Evolutionary conservation across 2,888 invertebrate genomes (phyloP), one percentile per base, ranked within the genome.

Genomic region (Agriopis marginaria): DNA sequence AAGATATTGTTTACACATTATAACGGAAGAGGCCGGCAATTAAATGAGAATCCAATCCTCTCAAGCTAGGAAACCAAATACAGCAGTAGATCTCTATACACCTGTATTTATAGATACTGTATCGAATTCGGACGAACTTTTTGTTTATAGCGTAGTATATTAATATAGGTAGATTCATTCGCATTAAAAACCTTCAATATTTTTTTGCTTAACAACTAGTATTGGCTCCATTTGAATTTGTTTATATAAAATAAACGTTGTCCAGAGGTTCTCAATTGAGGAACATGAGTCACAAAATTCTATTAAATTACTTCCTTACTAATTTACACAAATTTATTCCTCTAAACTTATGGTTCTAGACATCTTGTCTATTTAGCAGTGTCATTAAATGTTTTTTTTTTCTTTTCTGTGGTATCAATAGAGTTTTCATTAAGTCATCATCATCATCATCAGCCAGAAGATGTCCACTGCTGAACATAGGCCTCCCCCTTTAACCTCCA

Each of bases 1-100:
- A n/a, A 73, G 44, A 63, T 68, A 51, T 55, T 70, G 67, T 66
- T 70, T 64, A 62, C 56, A 70, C 74, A 73, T 74, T 53, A 56
- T 74, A 42, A 47, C 45, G 3, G 11, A 23, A n/a, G 12, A 5
- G 42, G 55, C 4, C 8, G 14, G 7, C 17, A 7, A n/a, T 32
- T 32, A 40, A 63, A 8, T 51, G 4, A 55, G 40, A 54, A 54
- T 5, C 10, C 14, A 56, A 17, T 47, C 42, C 14, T 50, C 1
- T 42, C 39, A 63, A 17, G 23, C 14, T 39, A 9, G 39, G 14
- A 39, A 11, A 12, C 8, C 54, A 60, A 63, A 55, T 63, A 54
- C 54, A 17, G n/a, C 39, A n/a, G 0, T 42, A n/a, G 7, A 5
- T 42, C n/a, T 17, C 7, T 23, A 17, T 1, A 12, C 40, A 17